Evolutionary conservation across 2,113 vertebrate species (phyloP).

Genomic region (Chloropsis hardwickii): DNA sequence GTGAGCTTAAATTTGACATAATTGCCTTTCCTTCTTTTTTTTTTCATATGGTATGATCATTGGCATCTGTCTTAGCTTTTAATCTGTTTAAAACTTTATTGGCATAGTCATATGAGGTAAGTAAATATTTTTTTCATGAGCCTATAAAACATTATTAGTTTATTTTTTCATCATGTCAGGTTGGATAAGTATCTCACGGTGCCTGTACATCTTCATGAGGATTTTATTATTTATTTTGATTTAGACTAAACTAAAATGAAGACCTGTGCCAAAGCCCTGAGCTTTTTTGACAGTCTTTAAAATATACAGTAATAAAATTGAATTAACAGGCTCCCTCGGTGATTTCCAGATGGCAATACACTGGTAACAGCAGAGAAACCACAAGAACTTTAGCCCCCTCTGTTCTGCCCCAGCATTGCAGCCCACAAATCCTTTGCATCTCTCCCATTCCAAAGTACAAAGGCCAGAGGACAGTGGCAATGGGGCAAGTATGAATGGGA

Average conservation of each 20-base stretch:
- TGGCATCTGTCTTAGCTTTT: not conserved
- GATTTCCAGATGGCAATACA: constrained; percentile 15
- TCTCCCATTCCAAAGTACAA: not conserved
- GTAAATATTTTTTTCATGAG: constrained; percentile 59
- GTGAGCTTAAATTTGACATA: not conserved
- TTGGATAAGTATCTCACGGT: constrained; percentile 15
- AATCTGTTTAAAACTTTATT: constrained; percentile 39
- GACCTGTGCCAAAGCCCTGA: constrained; percentile 6
- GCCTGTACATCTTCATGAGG: constrained; percentile 60
- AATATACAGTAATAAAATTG: constrained; percentile 64
- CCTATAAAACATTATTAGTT: constrained; percentile 55
- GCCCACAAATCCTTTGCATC: not conserved
- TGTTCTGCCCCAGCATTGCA: not conserved
- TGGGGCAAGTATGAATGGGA: not conserved
- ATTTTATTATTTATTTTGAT: constrained; percentile 67
- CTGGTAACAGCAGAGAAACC: not conserved
- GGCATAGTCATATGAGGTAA: not conserved
- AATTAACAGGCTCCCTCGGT: constrained; percentile 37
- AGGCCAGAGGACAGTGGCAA: not conserved
- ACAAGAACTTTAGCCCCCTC: not conserved
- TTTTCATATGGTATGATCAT: not conserved
- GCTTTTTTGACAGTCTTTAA: constrained; percentile 47
- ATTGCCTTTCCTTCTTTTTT: not conserved
- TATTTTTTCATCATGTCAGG: constrained; percentile 46
- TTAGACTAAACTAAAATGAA: constrained; percentile 55